phyloP scores from a whole-genome alignment of 2,888 invertebrate genomes.

The Phoenoteleia sp. region DNA sequence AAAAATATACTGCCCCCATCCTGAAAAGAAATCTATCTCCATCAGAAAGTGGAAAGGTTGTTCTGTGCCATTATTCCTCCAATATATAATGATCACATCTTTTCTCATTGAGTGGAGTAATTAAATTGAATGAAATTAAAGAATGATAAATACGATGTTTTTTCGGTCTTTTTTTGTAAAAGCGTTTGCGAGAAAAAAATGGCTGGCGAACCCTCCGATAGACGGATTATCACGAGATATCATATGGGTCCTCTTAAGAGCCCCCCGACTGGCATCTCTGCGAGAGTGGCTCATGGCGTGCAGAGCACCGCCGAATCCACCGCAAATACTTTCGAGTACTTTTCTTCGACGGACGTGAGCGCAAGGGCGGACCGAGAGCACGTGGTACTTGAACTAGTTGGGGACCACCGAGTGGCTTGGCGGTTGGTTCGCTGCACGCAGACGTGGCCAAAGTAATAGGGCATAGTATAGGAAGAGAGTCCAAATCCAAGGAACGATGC shows the following conservation, averaged over 20 bases:
- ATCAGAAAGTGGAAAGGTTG: no score
- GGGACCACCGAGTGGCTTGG: slow-evolving; percentile 82
- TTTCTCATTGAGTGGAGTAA: no score
- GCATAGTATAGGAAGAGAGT: slow-evolving; percentile 57
- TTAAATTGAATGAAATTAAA: background rate
- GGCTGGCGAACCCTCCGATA: slow-evolving; percentile 75
- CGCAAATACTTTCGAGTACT: slow-evolving; percentile 86
- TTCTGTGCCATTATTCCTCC: no score
- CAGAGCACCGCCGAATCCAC: slow-evolving; percentile 86
- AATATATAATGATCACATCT: no score
- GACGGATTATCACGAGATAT: slow-evolving; percentile 83
- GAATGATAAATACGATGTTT: background rate
- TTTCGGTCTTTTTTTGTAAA: background rate
- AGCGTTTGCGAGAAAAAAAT: slow-evolving; percentile 44
- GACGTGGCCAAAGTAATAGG: slow-evolving; percentile 70
- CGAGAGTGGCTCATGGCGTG: slow-evolving; percentile 83
- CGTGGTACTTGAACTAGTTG: slow-evolving; percentile 86
- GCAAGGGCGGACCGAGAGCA: slow-evolving; percentile 85
- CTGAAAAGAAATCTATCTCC: no score
- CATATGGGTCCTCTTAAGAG: slow-evolving; percentile 85
- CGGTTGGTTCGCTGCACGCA: slow-evolving; percentile 69
- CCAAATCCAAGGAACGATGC: slow-evolving; percentile 57
- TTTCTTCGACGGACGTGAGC: slow-evolving; percentile 85
- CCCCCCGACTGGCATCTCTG: slow-evolving; percentile 79
- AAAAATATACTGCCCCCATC: no score